phyloP scores from a whole-genome alignment of 2,888 invertebrate species.

The Thyatira batis region DNA sequence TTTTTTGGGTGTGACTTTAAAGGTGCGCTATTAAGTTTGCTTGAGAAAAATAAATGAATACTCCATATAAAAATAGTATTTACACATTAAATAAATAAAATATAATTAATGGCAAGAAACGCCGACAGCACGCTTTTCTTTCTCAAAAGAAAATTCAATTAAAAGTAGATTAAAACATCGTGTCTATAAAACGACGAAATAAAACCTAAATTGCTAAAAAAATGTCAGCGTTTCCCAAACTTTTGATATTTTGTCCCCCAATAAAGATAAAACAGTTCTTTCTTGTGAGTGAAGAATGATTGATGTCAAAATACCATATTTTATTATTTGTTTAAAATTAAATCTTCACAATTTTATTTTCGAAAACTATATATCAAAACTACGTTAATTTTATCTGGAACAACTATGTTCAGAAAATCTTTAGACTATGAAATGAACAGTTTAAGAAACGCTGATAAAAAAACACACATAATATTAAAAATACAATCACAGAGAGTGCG shows the following conservation, averaged over 20 bases:
- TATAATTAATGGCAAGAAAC: neutral
- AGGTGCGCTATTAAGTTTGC: neutral
- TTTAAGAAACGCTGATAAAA: neutral
- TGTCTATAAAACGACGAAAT: neutral
- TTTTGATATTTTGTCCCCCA: neutral
- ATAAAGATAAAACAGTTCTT: neutral
- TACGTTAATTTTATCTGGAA: too few species aligned
- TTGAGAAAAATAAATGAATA: neutral
- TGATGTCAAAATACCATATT: too few species aligned
- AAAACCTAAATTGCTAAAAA: neutral
- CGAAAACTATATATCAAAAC: too few species aligned
- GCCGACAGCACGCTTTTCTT: neutral
- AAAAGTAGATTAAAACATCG: too few species aligned
- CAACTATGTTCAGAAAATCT: neutral
- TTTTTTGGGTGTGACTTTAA: too few species aligned
- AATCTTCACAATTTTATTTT: too few species aligned
- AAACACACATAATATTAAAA: neutral
- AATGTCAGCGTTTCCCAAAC: neutral
- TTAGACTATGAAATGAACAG: neutral
- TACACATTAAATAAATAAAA: neutral
- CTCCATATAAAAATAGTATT: neutral
- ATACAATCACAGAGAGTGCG: neutral
- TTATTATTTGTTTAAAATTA: too few species aligned
- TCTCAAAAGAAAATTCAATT: neutral
- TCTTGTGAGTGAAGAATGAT: too few species aligned